phyloP scores from a whole-genome alignment of 2,888 invertebrate genomes.

The Drepanosiphum platanoidis region DNA sequence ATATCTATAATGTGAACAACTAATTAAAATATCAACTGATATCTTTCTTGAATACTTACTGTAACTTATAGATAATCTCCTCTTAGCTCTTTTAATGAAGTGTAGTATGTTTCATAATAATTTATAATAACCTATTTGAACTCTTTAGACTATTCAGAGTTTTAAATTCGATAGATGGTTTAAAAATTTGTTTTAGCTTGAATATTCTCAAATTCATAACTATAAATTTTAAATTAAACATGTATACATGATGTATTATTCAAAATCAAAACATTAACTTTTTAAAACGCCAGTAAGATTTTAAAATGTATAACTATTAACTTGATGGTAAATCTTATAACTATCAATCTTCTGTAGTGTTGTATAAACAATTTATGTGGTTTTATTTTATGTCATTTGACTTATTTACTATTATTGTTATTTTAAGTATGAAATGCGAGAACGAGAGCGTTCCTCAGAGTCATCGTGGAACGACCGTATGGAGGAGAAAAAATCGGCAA shows the following conservation, averaged over 20 bases:
- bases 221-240: too few species aligned
- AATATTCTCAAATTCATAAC: too few species aligned
- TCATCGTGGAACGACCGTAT: conserved; percentile 51
- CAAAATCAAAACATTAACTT: too few species aligned
- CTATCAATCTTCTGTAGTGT: background rate
- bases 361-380: background rate
- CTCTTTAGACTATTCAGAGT: too few species aligned
- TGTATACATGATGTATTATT: too few species aligned
- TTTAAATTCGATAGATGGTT: too few species aligned
- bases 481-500: conserved; percentile 11
- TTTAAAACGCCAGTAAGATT: too few species aligned
- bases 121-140: too few species aligned
- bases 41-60: background rate
- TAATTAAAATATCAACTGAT: background rate
- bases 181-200: too few species aligned
- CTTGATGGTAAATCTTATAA: background rate
- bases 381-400: background rate
- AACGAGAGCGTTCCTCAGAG: conserved; percentile 39
- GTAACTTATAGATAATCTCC: background rate
- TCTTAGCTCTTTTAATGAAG: too few species aligned
- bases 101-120: too few species aligned
- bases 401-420: background rate
- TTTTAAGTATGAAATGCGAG: conserved; percentile 31
- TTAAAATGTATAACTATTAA: too few species aligned
- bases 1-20: background rate